Base-by-base conservation (phyloP, 2,797 vertebrate species). In the Coregonus ussuriensis region DNA sequence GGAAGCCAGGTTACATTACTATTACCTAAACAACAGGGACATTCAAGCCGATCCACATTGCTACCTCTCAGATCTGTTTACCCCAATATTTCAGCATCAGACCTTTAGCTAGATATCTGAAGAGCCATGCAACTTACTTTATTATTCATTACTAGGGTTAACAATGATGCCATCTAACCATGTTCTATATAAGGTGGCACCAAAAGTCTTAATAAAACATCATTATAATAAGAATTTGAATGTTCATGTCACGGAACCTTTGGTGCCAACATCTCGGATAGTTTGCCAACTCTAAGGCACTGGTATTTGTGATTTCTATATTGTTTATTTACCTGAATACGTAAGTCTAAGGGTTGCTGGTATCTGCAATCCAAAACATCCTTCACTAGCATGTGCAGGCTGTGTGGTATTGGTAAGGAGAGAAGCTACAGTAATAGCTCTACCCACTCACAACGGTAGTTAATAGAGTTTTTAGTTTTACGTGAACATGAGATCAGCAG, bases 381-480 rank as follows among this genome's bases (percentile, higher is more conserved):
- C 56, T 47, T 54, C 6, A 53, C 74, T 62, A 73, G 18, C 74
- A 74, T 41, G 47, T 70, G 65, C 29, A 59, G 4, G 71, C 65
- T 1, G 0, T 63, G 74, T 35, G 63, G 41, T 53, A 56, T 21
- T 6, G 31, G 13, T 4, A 18, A 59, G 56, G 56, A 84, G 70
- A 71, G 54, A 0, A 0, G 72, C 74, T 76, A 14, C 69, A 63
- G 59, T 21, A 47, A 75, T 74, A 70, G 53, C 53, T 76, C 82
- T 56, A 73, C 41, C 77, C 41, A n/a, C 25, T 25, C 25, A 25
- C 25, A 25, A 25, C 25, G 25, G 25, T 25, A 25, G 25, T 25
- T 25, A 25, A 89, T 82, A 85, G 77, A 84, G 77, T 87, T 91
- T 87, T 88, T 81, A 84, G 33, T 85, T 80, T 75, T 31, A 74